Conservation (phyloP, 2,113 vertebrate genomes). For the Scomber japonicus region DNA sequence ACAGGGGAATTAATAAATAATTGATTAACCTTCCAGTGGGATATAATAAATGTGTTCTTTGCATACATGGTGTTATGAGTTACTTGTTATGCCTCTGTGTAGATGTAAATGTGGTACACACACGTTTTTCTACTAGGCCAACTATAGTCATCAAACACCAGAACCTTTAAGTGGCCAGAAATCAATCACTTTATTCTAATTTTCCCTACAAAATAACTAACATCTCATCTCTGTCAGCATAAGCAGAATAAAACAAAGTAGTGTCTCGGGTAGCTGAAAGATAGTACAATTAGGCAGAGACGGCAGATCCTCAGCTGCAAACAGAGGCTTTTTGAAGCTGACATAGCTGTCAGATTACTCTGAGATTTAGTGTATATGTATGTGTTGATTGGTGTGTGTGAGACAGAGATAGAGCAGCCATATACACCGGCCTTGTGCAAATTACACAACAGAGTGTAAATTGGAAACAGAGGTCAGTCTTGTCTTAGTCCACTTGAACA, state of each 20-base stretch:
- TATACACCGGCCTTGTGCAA: slow-evolving; percentile 24
- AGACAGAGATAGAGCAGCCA: slow-evolving; percentile 12
- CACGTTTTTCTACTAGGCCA: background rate
- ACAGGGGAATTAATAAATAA: slow-evolving; percentile 63
- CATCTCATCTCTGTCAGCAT: slow-evolving; percentile 18
- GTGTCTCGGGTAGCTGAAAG: slow-evolving; percentile 54
- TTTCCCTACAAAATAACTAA: slow-evolving; percentile 3
- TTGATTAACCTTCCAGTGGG: slow-evolving; percentile 50
- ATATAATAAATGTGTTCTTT: slow-evolving; percentile 56
- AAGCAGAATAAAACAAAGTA: slow-evolving; percentile 25
- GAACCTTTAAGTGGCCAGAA: background rate
- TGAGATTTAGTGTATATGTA: slow-evolving; percentile 14
- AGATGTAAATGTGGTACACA: background rate
- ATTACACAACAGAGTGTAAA: slow-evolving; percentile 47
- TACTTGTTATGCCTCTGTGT: background rate
- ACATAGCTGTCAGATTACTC: slow-evolving; percentile 60
- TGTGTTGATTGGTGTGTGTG: slow-evolving; percentile 28
- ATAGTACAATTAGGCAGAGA: slow-evolving; percentile 60
- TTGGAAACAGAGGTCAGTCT: slow-evolving; percentile 23
- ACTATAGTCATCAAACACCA: background rate
- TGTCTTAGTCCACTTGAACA: slow-evolving; percentile 34
- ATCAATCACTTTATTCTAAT: slow-evolving; percentile 1
- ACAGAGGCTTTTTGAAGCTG: slow-evolving; percentile 49
- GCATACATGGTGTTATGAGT: slow-evolving; percentile 12
- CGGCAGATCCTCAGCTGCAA: slow-evolving; percentile 36